These are phyloP conservation scores for Ibidorhyncha struthersii DNA, from an alignment of 2,113 vertebrate species.

Conservation along the genomic window DNA sequence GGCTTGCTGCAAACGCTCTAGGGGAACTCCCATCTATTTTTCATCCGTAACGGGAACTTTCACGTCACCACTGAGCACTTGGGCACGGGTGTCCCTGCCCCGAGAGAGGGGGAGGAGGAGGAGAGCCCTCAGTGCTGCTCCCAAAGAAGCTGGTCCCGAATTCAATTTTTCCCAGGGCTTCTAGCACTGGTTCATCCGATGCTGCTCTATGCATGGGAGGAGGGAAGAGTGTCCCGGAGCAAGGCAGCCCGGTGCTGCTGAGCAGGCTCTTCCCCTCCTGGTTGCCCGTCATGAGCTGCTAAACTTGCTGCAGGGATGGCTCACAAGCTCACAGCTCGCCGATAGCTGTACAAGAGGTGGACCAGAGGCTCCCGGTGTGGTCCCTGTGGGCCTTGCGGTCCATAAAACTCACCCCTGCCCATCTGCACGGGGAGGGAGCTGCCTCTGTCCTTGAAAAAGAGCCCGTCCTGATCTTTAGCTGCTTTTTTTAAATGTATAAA, in stretches of 20 bases:
- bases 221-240: background rate
- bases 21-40: background rate
- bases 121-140: rapidly evolving
- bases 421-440: background rate
- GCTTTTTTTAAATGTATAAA: constrained; percentile 23
- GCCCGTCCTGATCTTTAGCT: background rate
- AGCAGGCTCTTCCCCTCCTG: background rate
- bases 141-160: background rate
- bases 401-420: background rate
- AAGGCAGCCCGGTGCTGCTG: background rate
- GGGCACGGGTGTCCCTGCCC: background rate
- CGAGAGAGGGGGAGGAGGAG: rapidly evolving
- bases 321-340: background rate
- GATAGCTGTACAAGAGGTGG: background rate
- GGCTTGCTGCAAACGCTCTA: background rate
- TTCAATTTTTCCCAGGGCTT: rapidly evolving
- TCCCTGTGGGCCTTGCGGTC: background rate
- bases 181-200: rapidly evolving
- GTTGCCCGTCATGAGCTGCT: rapidly evolving
- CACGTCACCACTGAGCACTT: background rate
- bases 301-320: background rate
- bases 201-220: rapidly evolving
- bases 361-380: background rate
- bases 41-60: background rate
- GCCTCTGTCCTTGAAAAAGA: constrained; percentile 9